Evolutionary conservation across 1,140 invertebrate species (phyloP).

Genomic region (Papilio helenus): DNA sequence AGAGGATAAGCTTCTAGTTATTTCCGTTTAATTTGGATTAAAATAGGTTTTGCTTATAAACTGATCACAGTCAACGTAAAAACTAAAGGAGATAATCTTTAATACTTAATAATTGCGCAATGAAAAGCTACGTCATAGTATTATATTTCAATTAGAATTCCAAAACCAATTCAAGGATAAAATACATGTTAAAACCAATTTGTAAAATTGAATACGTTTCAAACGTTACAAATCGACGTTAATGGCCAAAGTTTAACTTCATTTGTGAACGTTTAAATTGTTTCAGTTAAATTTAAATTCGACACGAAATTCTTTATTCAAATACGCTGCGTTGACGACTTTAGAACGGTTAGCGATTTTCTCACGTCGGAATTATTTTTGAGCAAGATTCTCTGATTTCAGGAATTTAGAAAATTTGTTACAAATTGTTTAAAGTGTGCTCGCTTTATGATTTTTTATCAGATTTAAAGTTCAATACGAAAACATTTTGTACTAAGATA

Average conservation of each 20-base stretch:
- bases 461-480: not conserved
- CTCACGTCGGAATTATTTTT: slow-evolving; percentile 19
- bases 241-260: slow-evolving; percentile 16
- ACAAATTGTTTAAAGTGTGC: not conserved
- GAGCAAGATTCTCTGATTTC: not conserved
- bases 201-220: slow-evolving; percentile 12
- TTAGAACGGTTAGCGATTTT: slow-evolving; percentile 1
- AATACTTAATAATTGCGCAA: not conserved
- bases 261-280: slow-evolving; percentile 24
- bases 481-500: too few relatives aligned
- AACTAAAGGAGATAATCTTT: too few relatives aligned
- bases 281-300: slow-evolving; percentile 22
- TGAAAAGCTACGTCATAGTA: not conserved
- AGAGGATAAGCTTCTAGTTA: not conserved
- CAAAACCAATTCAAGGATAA: slow-evolving; percentile 3
- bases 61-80: not conserved
- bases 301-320: slow-evolving; percentile 1
- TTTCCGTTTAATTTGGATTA: not conserved
- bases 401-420: not conserved
- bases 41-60: not conserved
- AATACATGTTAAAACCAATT: not conserved
- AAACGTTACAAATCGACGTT: slow-evolving; percentile 14
- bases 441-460: not conserved
- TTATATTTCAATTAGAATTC: not conserved
- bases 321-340: slow-evolving; percentile 20